A percentile compares a stretch with the other conserved stretches of the same genome.
phyloP scores from a whole-genome alignment of 2,888 invertebrate genomes.

The Adineta ricciae region DNA sequence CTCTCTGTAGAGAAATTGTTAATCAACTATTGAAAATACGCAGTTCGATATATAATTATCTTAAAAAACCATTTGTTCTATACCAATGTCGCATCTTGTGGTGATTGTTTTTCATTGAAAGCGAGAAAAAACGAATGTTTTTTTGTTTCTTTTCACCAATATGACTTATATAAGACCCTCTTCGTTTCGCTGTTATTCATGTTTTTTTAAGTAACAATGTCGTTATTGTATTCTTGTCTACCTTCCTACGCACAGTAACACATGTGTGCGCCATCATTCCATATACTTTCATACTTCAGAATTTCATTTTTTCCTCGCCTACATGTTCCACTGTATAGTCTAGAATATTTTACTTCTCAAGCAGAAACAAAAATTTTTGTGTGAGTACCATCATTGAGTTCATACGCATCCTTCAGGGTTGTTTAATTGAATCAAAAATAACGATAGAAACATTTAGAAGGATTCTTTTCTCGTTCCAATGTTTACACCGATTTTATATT shows the following conservation, averaged over 20 bases:
- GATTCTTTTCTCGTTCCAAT: not conserved
- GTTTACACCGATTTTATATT: not conserved
- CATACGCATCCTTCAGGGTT: not conserved
- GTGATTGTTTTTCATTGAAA: not conserved
- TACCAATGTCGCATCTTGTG: not conserved
- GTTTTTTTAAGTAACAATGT: not conserved
- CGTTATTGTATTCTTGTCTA: not conserved
- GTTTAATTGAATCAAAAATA: not conserved
- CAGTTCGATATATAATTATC: not conserved
- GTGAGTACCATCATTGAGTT: not conserved
- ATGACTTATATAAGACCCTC: not conserved
- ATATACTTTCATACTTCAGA: not conserved
- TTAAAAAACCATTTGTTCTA: not conserved
- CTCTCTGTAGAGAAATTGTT: not conserved
- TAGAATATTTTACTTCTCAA: too few species aligned
- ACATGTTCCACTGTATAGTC: too few species aligned
- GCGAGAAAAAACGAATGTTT: not conserved
- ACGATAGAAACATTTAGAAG: not conserved
- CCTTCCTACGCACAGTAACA: not conserved
- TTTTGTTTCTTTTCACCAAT: not conserved
- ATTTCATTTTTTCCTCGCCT: not conserved
- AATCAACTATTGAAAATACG: not conserved
- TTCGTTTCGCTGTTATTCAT: not conserved
- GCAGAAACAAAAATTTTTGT: too few species aligned
- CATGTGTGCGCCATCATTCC: not conserved